Base-by-base conservation (phyloP, 37 sponge, comb jelly and placozoan genomes). In the Ephydatia muelleri region DNA sequence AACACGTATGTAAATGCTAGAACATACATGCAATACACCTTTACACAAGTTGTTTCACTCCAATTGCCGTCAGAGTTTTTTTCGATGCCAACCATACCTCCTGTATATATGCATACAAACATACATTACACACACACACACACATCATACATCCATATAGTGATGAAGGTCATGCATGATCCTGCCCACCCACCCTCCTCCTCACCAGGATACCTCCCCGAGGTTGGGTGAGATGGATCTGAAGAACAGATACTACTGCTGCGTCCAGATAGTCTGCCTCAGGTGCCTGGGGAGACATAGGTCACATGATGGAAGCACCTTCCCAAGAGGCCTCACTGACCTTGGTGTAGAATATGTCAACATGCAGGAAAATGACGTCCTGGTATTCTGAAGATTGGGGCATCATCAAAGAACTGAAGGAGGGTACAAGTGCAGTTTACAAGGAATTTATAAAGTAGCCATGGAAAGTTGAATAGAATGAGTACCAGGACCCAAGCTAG, bases 301-400 rank as follows among this genome's bases (percentile, higher is more conserved):
- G 8, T 75, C 5, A 57, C 19, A 75, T 37, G 76, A 75, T 5
- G 21, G 26, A 37, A 38, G 19, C 76, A 19, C 26, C 76, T 27
- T 9, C 1, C 26, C 8, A 75, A 19, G 26, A 33, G 9, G 38
- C 16, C 36, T 26, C 12, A 8, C 30, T 57, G 32, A 92, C 95
- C 85, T 99, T 99, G 21, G 99, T 97, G 70, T 99, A 97, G 86
- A 87, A 99, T 31, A 99, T 95, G n/a, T 99, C 99, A 29, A 99
- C 97, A n/a, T n/a, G n/a, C n/a, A 43, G 97, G 97, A 80, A 85
- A 99, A 26, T 97, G 66, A 34, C 99, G 37, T n/a, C 99, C 99
- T n/a, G 99, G 99, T 26, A 99, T 97, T 35, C 94, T 85, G 80
- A 99, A 99, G 25, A 97, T 91, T 5, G 95, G 97, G 75, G 99